phyloP scores from a whole-genome alignment of 2,113 vertebrate genomes.

The Lepidothrix coronata region DNA sequence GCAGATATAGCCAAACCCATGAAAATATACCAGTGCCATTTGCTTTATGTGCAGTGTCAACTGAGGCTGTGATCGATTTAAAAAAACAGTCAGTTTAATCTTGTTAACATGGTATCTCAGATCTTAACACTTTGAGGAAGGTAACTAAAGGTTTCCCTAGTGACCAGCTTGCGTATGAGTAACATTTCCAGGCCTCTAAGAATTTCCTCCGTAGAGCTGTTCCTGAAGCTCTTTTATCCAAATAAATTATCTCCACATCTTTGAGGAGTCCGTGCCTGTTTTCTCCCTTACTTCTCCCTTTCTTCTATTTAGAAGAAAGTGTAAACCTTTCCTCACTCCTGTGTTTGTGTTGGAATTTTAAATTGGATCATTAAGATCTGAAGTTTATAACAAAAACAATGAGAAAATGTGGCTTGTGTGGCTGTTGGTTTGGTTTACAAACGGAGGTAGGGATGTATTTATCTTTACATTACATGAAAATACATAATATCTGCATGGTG shows the following conservation, averaged over 20 bases:
- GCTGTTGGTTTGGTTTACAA: neutral
- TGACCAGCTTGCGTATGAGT: neutral
- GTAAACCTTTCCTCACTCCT: neutral
- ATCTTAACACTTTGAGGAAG: conserved; percentile 18
- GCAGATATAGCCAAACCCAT: neutral
- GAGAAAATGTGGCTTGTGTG: neutral
- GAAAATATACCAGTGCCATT: neutral
- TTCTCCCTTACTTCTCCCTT: neutral
- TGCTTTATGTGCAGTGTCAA: neutral
- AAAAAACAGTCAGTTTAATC: neutral
- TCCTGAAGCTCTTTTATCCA: neutral
- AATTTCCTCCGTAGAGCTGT: neutral
- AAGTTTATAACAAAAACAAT: neutral
- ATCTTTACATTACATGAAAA: neutral
- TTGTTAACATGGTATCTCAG: conserved; percentile 17
- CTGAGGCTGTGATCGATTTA: neutral
- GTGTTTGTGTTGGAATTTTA: neutral
- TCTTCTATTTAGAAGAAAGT: neutral
- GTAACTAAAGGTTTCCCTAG: conserved; percentile 6
- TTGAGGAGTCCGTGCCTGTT: neutral
- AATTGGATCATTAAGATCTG: neutral
- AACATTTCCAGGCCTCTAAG: neutral
- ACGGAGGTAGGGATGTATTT: neutral
- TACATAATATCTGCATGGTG: neutral
- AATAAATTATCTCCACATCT: neutral